Evolutionary conservation across 2,888 invertebrate genomes (phyloP), one percentile per base, ranked within the genome.

Genomic region (Thysanoteuthis rhombus): DNA sequence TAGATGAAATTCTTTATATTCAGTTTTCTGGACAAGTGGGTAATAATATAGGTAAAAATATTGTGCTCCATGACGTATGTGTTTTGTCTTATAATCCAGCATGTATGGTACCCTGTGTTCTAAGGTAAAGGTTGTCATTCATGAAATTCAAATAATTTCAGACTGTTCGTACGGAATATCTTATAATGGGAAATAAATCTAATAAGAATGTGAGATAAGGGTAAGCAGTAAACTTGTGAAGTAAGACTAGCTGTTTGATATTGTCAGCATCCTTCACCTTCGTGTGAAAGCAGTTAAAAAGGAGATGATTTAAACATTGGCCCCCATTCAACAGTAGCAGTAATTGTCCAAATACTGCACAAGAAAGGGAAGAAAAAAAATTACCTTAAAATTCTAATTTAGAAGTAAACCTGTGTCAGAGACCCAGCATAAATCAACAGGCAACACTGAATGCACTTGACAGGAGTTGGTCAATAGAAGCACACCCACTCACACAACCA

Each of bases 381-480:
- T 75, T 75, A 75, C 75, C n/a, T 75, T 75, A 75, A 75, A 75
- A 75, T 75, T 75, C n/a, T 75, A 75, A 75, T 75, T 75, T 75
- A 75, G 12, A 75, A 75, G 75, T 75, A 75, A 75, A 75, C 16
- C 75, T 36, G n/a, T 19, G 52, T n/a, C 10, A 75, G n/a, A 75
- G 75, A 4, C 16, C n/a, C 12, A 75, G n/a, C 16, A 75, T 75
- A 75, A n/a, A 75, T 75, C 75, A 75, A n/a, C 16, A 75, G 75
- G n/a, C 12, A 75, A 75, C 16, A n/a, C 2, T 75, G 75, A 75
- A 75, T 36, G 75, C 36, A 75, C 75, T 75, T n/a, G 75, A 75
- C n/a, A n/a, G 2, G 12, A 75, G 75, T n/a, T 75, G 75, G n/a
- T 75, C 10, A 36, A n/a, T n/a, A 75, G 36, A n/a, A n/a, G 16